Evolutionary conservation across 1,140 invertebrate species (phyloP).

Genomic region (Dinoponera quadriceps): DNA sequence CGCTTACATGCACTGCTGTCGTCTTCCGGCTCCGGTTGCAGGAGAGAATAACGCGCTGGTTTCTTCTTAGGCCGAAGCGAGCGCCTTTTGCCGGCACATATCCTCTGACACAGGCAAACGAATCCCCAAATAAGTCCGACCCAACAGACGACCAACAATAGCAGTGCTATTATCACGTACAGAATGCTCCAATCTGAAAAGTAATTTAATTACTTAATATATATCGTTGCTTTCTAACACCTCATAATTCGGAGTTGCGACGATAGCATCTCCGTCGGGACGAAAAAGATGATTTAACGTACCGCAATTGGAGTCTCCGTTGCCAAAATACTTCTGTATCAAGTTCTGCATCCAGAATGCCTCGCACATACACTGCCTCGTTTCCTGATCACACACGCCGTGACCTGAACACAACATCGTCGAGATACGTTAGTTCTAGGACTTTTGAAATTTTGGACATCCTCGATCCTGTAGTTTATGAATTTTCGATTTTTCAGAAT

Average conservation of each 20-base stretch:
- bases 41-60: conserved; percentile 81
- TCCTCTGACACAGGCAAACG: conserved; percentile 88
- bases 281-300: conserved; percentile 77
- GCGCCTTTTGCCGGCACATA: conserved; percentile 85
- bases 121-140: conserved; percentile 90
- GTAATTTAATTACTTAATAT: neutral
- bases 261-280: neutral
- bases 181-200: conserved; percentile 94
- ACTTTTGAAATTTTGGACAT: conserved; percentile 24
- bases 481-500: neutral
- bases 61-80: conserved; percentile 81
- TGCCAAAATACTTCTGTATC: conserved; percentile 88
- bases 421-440: conserved; percentile 31
- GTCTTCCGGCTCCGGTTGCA: conserved; percentile 82
- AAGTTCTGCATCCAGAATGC: conserved; percentile 98
- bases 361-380: conserved; percentile 95
- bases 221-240: conserved; percentile 6
- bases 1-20: conserved; percentile 80
- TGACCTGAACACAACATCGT: conserved; percentile 87
- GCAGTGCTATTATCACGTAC: conserved; percentile 92
- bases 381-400: conserved; percentile 94
- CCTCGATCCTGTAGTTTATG: neutral
- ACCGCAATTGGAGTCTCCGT: conserved; percentile 92
- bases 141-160: conserved; percentile 88
- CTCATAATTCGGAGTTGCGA: neutral